Evolutionary conservation across 2,113 vertebrate genomes (phyloP).

Genomic region (Marmota monax): DNA sequence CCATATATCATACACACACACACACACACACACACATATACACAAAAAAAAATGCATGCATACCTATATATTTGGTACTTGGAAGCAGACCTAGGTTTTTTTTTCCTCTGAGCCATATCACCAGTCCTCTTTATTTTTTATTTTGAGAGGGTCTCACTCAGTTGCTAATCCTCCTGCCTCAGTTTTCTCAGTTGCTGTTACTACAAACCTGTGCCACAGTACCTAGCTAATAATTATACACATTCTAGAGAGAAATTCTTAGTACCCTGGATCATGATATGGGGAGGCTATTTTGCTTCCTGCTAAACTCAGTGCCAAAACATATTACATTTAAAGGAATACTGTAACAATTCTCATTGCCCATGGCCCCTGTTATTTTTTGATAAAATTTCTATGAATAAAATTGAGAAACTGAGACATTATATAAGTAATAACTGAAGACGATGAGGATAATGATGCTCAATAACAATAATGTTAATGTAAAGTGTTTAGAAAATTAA

Average conservation of each 20-base stretch:
- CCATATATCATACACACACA: no score
- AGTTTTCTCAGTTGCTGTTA: no score
- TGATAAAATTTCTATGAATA: not conserved
- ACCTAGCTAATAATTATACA: not conserved
- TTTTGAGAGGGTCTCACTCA: no score
- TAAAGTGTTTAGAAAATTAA: not conserved
- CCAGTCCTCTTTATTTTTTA: no score
- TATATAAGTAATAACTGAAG: not conserved
- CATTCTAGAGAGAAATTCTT: not conserved
- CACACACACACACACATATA: no score
- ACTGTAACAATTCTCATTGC: not conserved
- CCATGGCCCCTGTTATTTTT: not conserved
- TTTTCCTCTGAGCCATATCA: no score
- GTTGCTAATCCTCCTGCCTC: no score
- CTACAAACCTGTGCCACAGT: no score
- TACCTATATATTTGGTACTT: no score
- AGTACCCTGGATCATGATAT: not conserved
- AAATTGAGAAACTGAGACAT: not conserved
- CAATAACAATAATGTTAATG: not conserved
- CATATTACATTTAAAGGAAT: not conserved
- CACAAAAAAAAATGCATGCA: no score
- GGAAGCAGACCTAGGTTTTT: no score
- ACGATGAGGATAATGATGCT: not conserved
- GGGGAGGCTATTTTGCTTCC: not conserved
- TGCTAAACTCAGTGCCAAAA: not conserved